A percentile compares a stretch with the other conserved stretches of the same genome.
Conservation (phyloP, 2,113 vertebrate genomes). For the Pollimyrus isidori region DNA sequence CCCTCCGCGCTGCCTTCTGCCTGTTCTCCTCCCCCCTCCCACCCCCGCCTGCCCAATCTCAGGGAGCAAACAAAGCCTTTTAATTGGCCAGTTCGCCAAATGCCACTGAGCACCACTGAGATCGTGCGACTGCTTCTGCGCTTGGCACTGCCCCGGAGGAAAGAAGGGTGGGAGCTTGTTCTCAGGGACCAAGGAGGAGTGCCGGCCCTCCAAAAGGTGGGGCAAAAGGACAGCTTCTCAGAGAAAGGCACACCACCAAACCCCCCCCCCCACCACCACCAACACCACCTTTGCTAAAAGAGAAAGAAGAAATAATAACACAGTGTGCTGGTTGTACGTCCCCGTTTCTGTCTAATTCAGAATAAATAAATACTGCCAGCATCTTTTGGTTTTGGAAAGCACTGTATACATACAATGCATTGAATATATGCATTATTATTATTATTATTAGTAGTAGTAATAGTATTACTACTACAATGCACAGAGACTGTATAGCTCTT, state of each 20-base stretch:
- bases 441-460: neutral
- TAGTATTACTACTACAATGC: slow-evolving; percentile 12
- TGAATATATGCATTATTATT: neutral
- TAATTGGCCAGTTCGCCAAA: slow-evolving; percentile 36
- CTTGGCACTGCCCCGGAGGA: slow-evolving; percentile 10
- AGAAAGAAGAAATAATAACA: neutral
- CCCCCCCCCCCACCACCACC: too few relatives aligned
- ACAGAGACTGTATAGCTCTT: slow-evolving; percentile 22
- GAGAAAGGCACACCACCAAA: slow-evolving; percentile 46
- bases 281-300: neutral
- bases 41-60: neutral
- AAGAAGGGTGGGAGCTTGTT: slow-evolving; percentile 25
- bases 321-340: neutral
- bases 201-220: slow-evolving; percentile 37
- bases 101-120: slow-evolving; percentile 26
- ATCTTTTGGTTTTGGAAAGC: neutral
- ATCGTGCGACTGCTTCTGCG: slow-evolving; percentile 17
- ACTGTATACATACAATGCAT: neutral
- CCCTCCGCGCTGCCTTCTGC: neutral
- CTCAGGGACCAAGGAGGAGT: slow-evolving; percentile 22
- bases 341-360: neutral
- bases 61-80: slow-evolving; percentile 22
- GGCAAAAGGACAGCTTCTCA: slow-evolving; percentile 55
- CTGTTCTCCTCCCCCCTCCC: too few relatives aligned
- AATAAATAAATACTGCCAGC: neutral